Base-by-base conservation (phyloP, 2,888 invertebrate genomes). In the Limnephilus lunatus region DNA sequence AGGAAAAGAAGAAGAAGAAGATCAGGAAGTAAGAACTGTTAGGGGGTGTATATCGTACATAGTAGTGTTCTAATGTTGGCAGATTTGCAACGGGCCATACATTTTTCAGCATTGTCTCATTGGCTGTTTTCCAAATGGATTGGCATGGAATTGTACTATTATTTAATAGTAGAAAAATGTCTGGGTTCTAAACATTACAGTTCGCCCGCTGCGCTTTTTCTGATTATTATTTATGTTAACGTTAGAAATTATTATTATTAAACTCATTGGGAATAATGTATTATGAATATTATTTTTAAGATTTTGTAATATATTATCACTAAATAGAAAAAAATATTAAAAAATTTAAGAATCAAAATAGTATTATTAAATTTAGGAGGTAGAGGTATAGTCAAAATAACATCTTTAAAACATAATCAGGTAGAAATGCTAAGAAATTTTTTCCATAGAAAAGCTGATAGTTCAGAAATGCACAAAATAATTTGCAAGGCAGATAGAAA, bases 51-150 rank as follows among this genome's bases (percentile, higher is more conserved):
- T 2, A 44, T 44, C 12, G 44, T 1, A 12, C 44, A 12, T 44
- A 68, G 68, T 68, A 25, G 83, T 25, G 14, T 48, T 86, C 19
- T 90, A 90, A 39, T 81, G 90, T 93, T 85, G 86, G 89, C 82
- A 81, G 44, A 68, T 68, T 68, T 68, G 68, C 68, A 68, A 68
- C 9, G 30, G 81, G 48, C 15, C n/a, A 15, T 31, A 90, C 32
- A n/a, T 90, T 90, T 90, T 81, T 48, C 39, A 14, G 14, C 53
- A 39, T 90, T 90, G 32, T 90, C 48, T 81, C 30, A 81, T 81
- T 90, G 82, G 48, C 90, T 31, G 30, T 81, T 81, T 81, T 39
- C 86, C 86, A 86, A 86, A 86, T 48, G 86, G 44, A 86, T 86
- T 86, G 86, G 86, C 86, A n/a, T 30, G 86, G 19, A 48, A n/a